Base-by-base conservation (phyloP, 2,797 vertebrate genomes). In the Leuciscus waleckii region DNA sequence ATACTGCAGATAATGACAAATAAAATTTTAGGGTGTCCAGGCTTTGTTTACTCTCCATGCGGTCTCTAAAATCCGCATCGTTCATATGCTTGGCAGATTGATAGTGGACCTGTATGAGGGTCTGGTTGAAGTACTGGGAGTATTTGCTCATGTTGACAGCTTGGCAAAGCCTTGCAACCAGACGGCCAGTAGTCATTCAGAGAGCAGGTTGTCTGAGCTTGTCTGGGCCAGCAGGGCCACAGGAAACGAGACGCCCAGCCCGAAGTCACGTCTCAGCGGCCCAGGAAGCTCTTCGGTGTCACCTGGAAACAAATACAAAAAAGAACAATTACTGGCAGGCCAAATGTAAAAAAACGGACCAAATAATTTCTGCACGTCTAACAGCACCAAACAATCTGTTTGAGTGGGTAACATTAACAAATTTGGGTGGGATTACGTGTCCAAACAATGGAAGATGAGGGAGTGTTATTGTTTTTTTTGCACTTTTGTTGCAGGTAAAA, bases 1-100 rank as follows among this genome's bases (percentile, higher is more conserved):
- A 98, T 85, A 74, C 95, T 95, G 92, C 98, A 99, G 4, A 99
- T 89, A 1, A 97, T 7, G 2, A 98, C 88, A 29, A 98, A 95
- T 88, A 96, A 46, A 16, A 93, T 90, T 1, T 94, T 32, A 95
- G 90, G 7, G 80, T 78, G 79, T 86, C 86, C 16, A 94, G 93
- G 0, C 93, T 43, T 0, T 89, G 73, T 78, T 91, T 90, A 0
- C 11, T 8, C 0, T 35, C 7, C 0, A 79, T 92, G 0, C 58
- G 81, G 0, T 87, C 67, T 0, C 0, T 0, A 49, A 95, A 32
- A 0, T 93, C 88, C 6, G 86, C 1, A 0, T 1, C 0, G 51
- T 81, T 94, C 91, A 92, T 87, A 77, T 95, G 93, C 90, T 98
- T 99, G 84, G 96, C 97, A 79, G 80, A 93, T 79, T 92, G 91